Base-by-base conservation (phyloP, 2,797 vertebrate genomes). In the Rallus crepitans region DNA sequence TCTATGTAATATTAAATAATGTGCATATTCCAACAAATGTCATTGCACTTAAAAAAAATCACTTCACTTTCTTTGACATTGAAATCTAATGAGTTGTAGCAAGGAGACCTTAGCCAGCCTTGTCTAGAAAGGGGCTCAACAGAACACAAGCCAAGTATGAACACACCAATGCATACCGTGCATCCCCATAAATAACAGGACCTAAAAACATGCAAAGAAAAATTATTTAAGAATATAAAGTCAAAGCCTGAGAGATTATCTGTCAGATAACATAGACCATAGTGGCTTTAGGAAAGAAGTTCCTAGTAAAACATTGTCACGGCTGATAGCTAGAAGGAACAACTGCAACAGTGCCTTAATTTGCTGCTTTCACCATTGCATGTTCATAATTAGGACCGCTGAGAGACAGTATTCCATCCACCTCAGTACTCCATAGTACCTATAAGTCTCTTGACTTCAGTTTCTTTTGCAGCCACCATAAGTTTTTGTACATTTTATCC, bases 11-110 rank as follows among this genome's bases (percentile, higher is more conserved):
- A 75, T 70, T 81, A 87, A 94, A 79, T 93, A 89, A 90, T 40
- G 83, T 73, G 91, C 90, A 87, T 83, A 88, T 94, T 92, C 70
- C 87, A 93, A 89, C 90, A 98, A 97, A 97, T 94, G 94, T 84
- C 93, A 95, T 15, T 33, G 83, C 82, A 82, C 83, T 84, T 82
- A 3, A 63, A 55, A 85, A 88, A 82, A 76, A 45, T 8, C 53
- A 15, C 65, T 93, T 91, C 39, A 52, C 48, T 30, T 53, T 61
- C 81, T 10, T 3, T 86, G 95, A 95, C 91, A 65, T 14, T 86
- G 87, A 86, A 83, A 77, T 66, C 53, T 88, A 95, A 95, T 77
- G 83, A 84, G 60, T 2, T 93, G 42, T 48, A 82, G 66, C 35
- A 79, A 84, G 63, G 48, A 82, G 48, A 82, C 17, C 31, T 75